Evolutionary conservation across 2,113 vertebrate species (phyloP), one percentile per base, ranked within the genome.

Genomic region (Natator depressus): DNA sequence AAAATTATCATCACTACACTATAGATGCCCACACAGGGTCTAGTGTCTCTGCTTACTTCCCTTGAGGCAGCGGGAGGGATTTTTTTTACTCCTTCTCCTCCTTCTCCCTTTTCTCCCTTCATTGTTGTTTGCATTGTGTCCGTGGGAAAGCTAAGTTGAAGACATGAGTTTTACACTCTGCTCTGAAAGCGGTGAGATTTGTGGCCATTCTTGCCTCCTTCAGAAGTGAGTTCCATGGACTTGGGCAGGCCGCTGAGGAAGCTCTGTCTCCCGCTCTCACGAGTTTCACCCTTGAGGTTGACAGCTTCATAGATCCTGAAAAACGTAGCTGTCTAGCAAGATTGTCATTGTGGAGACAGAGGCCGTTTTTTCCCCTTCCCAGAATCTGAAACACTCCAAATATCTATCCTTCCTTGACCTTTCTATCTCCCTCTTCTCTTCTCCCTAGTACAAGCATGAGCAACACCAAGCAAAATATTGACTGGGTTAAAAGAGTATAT

Each of bases 301-400:
- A 11, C n/a, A 94, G 31, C 57, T 90, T 91, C 88, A 46, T 50
- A 87, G 5, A 87, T 94, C 80, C 82, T 94, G 69, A 90, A 85
- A 84, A 80, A 89, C 91, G 29, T 31, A 87, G 78, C 54, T 53
- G 89, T 13, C 24, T 88, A 78, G 94, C 81, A 22, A 55, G 62
- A n/a, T n/a, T 35, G 62, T 69, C 35, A 46, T 76, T 59, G 35
- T 8, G 57, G 93, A 94, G 94, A 51, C 10, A 79, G 80, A 91
- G 29, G 0, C 85, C 47, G n/a, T 82, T 76, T 72, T 46, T 90
- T 88, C 82, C 84, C 27, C 27, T 57, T 81, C 35, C 80, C 35
- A n/a, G n/a, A 19, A 1, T n/a, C 16, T 69, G 49, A 20, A 91
- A 47, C 76, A 93, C 84, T 81, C 80, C 38, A 90, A 91, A 38